Conservation (phyloP, 2,797 vertebrate species). For the Coregonus sp. region DNA sequence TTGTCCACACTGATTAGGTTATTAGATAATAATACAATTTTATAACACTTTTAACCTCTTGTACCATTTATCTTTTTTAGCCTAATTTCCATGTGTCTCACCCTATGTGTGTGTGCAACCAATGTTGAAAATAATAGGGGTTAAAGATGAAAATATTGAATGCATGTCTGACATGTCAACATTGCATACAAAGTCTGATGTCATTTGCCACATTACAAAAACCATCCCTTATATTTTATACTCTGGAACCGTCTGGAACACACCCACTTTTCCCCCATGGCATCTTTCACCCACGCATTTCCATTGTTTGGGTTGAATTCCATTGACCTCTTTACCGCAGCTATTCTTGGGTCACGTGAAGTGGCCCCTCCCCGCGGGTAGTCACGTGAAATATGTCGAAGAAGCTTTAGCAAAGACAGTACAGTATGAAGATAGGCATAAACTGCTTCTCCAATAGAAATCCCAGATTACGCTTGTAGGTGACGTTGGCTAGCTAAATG, state of each 20-base stretch:
- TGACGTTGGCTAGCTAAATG: too few species aligned
- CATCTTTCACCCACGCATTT: too few species aligned
- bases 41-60: conserved; percentile 54
- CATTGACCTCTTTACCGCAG: too few species aligned
- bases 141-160: not conserved
- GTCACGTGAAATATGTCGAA: not conserved
- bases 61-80: conserved; percentile 13
- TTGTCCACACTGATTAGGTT: conserved; percentile 27
- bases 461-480: too few species aligned
- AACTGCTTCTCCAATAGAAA: too few species aligned
- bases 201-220: not conserved
- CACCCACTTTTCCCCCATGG: not conserved
- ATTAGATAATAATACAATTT: conserved; percentile 63
- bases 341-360: not conserved
- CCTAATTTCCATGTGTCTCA: not conserved
- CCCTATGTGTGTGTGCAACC: not conserved
- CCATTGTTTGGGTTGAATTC: too few species aligned
- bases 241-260: not conserved
- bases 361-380: not conserved
- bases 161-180: not conserved
- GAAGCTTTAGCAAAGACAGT: too few species aligned
- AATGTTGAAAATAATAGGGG: too few species aligned
- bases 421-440: too few species aligned
- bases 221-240: not conserved
- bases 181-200: not conserved